Conservation (phyloP, 2,797 vertebrate species). For the Acridotheres tristis region DNA sequence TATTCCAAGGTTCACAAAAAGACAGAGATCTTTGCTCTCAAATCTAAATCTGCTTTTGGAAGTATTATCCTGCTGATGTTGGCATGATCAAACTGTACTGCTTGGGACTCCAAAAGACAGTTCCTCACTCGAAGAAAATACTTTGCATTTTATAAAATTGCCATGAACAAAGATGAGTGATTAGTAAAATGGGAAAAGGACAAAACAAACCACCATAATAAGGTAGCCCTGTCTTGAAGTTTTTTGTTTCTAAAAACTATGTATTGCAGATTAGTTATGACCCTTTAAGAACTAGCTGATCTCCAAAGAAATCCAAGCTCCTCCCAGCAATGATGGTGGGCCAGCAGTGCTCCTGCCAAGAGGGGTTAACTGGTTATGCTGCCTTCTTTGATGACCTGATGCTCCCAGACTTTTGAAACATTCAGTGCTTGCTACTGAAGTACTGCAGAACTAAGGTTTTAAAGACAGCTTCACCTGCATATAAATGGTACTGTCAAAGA, state of each 20-base stretch:
- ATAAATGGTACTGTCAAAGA: neutral
- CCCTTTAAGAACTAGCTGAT: neutral
- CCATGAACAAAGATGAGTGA: neutral
- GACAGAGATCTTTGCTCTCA: neutral
- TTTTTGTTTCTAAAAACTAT: neutral
- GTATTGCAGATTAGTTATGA: neutral
- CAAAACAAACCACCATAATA: neutral
- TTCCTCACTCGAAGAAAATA: neutral
- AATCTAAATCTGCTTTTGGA: neutral
- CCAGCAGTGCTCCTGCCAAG: neutral
- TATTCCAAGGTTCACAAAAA: neutral
- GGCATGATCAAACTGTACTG: accelerated
- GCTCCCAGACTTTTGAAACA: neutral
- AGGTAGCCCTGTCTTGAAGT: neutral
- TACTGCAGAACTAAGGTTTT: neutral
- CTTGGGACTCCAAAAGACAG: neutral
- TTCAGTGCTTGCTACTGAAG: neutral
- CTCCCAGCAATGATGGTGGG: neutral
- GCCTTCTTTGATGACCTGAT: neutral
- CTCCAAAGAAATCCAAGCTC: neutral
- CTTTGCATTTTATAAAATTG: neutral
- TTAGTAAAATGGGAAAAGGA: neutral
- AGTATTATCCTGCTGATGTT: neutral
- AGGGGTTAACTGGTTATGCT: neutral
- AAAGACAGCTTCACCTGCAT: neutral